These are phyloP conservation scores for Rhingia campestris DNA, from an alignment of 2,888 invertebrate genomes.

Conservation along the genomic window DNA sequence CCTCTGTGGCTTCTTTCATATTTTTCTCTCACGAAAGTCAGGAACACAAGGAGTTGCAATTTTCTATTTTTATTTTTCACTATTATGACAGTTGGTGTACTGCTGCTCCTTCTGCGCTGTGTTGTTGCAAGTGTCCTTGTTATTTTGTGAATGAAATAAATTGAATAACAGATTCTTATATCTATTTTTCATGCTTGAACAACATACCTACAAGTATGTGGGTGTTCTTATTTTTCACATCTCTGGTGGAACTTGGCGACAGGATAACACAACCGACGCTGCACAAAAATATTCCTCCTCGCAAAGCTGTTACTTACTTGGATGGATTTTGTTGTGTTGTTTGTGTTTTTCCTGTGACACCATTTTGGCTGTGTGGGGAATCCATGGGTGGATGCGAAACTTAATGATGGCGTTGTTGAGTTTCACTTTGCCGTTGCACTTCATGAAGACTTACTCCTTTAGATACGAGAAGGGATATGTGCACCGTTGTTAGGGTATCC, in stretches of 20 bases:
- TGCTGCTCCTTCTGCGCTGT: neutral
- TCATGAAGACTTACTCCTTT: constrained; percentile 21
- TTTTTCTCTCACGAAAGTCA: constrained; percentile 60
- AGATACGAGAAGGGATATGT: neutral
- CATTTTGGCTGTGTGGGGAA: constrained; percentile 32
- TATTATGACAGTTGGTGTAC: constrained; percentile 28
- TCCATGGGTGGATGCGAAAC: constrained; percentile 43
- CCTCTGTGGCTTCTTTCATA: constrained; percentile 12
- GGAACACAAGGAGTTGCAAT: constrained; percentile 16
- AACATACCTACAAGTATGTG: neutral
- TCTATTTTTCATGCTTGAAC: constrained; percentile 41
- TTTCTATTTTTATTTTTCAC: constrained; percentile 15
- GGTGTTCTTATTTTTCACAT: constrained; percentile 4
- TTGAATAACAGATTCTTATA: constrained; percentile 56
- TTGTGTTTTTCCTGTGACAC: constrained; percentile 40
- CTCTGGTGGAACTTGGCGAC: constrained; percentile 20
- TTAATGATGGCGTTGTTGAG: constrained; percentile 35
- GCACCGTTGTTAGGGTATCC: neutral
- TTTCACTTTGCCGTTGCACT: constrained; percentile 23
- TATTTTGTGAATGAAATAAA: constrained; percentile 49
- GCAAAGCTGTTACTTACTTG: constrained; percentile 7
- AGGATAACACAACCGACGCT: constrained; percentile 16
- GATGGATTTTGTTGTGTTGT: neutral
- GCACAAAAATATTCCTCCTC: constrained; percentile 27
- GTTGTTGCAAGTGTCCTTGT: constrained; percentile 50